These are phyloP conservation scores for Cacajao melanocephalus DNA, from an alignment of 2,797 vertebrate species.

Conservation along the genomic window DNA sequence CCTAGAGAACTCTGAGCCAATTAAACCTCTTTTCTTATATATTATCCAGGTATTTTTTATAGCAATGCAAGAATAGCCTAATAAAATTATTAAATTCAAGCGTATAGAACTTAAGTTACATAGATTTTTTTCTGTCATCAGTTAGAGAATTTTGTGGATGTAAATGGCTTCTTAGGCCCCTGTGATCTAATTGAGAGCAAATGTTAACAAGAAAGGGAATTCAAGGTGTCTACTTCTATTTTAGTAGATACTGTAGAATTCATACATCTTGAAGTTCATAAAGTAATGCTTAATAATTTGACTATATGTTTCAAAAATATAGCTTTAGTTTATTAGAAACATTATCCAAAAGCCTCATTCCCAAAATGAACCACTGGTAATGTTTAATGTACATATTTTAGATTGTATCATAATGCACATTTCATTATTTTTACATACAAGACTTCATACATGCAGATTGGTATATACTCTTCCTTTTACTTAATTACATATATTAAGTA, in stretches of 20 bases:
- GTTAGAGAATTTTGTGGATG: background rate
- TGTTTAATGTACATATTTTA: background rate
- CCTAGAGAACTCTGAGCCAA: background rate
- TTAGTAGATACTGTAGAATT: background rate
- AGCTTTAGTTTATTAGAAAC: background rate
- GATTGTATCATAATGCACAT: background rate
- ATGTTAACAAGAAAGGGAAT: background rate
- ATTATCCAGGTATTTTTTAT: background rate
- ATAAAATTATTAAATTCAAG: background rate
- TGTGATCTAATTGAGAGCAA: no score
- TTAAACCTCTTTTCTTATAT: background rate
- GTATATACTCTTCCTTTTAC: background rate
- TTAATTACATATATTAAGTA: background rate
- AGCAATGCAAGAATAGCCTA: background rate
- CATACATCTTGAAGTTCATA: background rate
- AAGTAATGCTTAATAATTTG: background rate
- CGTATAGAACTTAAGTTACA: background rate
- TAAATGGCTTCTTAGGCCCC: background rate
- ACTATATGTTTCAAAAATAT: background rate
- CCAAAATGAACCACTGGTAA: background rate
- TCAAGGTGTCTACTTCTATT: background rate
- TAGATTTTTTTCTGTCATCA: background rate
- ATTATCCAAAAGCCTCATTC: background rate
- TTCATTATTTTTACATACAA: background rate
- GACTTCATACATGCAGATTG: background rate